These are phyloP conservation scores for Actinemys pallida DNA, from an alignment of 2,113 vertebrate species.

Conservation along the genomic window DNA sequence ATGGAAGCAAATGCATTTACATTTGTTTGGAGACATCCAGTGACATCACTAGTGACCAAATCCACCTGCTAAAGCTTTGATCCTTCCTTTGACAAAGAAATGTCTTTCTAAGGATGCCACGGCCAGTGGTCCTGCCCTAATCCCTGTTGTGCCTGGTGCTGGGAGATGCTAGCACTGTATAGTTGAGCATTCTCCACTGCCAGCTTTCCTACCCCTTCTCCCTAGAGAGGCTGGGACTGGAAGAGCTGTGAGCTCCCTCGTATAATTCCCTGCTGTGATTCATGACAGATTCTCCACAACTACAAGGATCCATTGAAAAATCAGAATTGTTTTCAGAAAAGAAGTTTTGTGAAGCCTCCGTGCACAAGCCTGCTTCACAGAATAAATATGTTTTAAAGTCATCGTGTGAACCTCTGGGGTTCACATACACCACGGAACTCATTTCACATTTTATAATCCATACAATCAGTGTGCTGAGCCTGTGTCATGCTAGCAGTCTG, in stretches of 20 bases:
- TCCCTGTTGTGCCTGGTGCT: background rate
- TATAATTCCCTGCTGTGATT: accelerated
- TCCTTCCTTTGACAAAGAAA: background rate
- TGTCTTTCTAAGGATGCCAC: background rate
- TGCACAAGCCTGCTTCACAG: accelerated
- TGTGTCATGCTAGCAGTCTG: background rate
- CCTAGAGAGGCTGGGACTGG: slow-evolving; percentile 20
- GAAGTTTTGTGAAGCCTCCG: background rate
- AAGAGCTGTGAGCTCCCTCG: background rate
- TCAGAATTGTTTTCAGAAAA: background rate
- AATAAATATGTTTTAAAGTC: background rate
- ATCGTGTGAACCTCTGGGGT: background rate
- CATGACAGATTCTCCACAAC: accelerated
- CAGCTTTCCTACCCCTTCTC: background rate
- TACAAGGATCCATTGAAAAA: background rate
- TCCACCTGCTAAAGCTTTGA: background rate
- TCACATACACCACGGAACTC: background rate
- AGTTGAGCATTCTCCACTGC: background rate
- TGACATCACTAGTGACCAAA: background rate
- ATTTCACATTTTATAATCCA: background rate
- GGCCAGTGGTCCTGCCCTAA: background rate
- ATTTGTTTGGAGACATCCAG: background rate
- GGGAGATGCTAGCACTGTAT: background rate
- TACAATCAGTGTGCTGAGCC: background rate
- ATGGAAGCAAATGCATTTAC: background rate